Evolutionary conservation across 2,888 invertebrate genomes (phyloP), one percentile per base, ranked within the genome.

Genomic region (Hofmannophila pseudospretella): DNA sequence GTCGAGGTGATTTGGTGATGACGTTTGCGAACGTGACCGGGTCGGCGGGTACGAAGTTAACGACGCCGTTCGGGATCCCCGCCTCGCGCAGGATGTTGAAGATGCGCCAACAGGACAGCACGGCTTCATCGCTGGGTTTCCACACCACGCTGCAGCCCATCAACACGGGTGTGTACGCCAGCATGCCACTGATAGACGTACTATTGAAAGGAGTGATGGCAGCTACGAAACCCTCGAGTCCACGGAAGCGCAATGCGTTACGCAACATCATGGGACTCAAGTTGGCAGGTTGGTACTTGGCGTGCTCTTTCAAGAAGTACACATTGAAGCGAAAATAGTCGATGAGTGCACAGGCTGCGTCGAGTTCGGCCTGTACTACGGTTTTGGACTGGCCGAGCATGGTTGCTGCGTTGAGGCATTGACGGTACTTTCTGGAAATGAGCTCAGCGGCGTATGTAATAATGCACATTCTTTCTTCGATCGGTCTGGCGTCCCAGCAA

Each of bases 131-230:
- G 1, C 98, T 98, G 0, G 99, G 99, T 72, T 99, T 99, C 99
- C 99, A 99, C 41, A 99, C 66, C 4, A 97, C 96, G 8, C 92
- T 91, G 70, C 98, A 98, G n/a, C 99, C 99, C 93, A 95, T 95
- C 27, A 96, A 84, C 11, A 96, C 95, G 2, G 96, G 96, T 1
- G 96, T 95, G 67, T 94, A 96, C 0, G 95, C 93, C 48, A 99
- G 89, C 84, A 99, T 98, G 23, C 99, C 99, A 36, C 98, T 99
- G 59, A 99, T 99, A 4, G 99, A 99, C n/a, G 99, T 99, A 75
- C 99, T 99, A 82, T 99, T 99, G 71, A 99, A 99, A 0, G 99
- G 99, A 35, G 97, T 95, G 9, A 99, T 93, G 0, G 99, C 97
- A 2, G 98, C 99, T 53, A 99, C 91, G 71, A 99, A 99, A 12